Base-by-base conservation (phyloP, 2,888 invertebrate species). In the Andrena praecox region DNA sequence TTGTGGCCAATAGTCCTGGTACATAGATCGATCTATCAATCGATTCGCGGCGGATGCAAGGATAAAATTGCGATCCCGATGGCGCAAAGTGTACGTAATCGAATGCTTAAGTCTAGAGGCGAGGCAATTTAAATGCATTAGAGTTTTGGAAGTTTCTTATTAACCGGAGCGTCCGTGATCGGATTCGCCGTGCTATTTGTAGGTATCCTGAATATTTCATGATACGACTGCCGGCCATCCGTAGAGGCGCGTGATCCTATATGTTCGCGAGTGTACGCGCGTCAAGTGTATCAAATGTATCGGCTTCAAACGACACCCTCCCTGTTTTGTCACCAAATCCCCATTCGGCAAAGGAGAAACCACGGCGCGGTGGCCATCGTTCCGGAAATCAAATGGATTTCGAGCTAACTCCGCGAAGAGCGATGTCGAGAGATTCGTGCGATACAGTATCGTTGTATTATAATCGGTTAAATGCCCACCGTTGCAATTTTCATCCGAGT, bases 41-140 rank as follows among this genome's bases (percentile, higher is more conserved):
- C 20, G 35, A 12, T 59, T 59, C 6, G 24, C 20, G 24, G 68
- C 48, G 33, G 67, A 50, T 12, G 56, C 24, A 33, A 35, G 24
- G 31, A 42, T 27, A 35, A 78, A 10, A n/a, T 1, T 16, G 2
- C 8, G 35, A 12, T 10, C 68, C 2, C 1, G 67, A 67, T 71
- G 20, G 69, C 69, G 69, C 69, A 24, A 63, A 69, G 78, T 71
- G 66, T 78, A 72, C 62, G 78, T 81, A 87, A 86, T 84, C 73
- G 85, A 85, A 81, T 77, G 67, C 67, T 73, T 33, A 66, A 73
- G 59, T 77, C 56, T 56, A 29, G 60, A 35, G 60, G 12, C 27
- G 73, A 72, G 62, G 50, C 84, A 80, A 85, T 89, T 90, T 90
- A 89, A 89, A 89, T 89, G 86, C 87, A 90, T 90, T 74, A 85